Base-by-base conservation (phyloP, 2,888 invertebrate species). In the Epinotia bilunana region DNA sequence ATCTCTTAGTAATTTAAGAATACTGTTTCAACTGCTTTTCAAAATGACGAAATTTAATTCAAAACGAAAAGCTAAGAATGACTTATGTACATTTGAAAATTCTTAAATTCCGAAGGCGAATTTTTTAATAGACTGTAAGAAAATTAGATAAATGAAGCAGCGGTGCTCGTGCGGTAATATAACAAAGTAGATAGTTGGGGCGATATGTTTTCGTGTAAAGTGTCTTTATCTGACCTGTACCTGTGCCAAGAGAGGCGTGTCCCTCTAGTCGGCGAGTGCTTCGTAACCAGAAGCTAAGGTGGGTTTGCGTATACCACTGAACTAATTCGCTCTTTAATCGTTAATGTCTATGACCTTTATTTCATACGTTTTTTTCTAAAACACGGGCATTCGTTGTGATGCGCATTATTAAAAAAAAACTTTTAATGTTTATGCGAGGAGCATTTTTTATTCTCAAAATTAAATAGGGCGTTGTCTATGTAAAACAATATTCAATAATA, bases 191-290 rank as follows among this genome's bases (percentile, higher is more conserved):
- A 65, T 71, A 67, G 71, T 62, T 61, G 12, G 20, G 28, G 67
- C 71, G 74, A 63, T 73, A 71, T 75, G 75, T 75, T 75, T 75
- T 75, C 75, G 75, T 72, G 72, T 75, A 75, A 65, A 75, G 72
- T 72, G 71, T 67, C 71, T 72, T 71, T 75, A 75, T 75, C 75
- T 67, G 33, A 28, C 53, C 55, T 3, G 65, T 74, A 70, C 67
- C 72, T 33, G 61, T 62, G 75, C 75, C 75, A 72, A 72, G 67
- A 62, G 60, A 67, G 75, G 75, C 75, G 75, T 65, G 57, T 53
- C 16, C 20, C 16, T 57, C 53, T 55, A 67, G 75, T 71, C 72
- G 61, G 71, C 71, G 65, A 28, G 55, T 61, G 46, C 43, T 67
- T 33, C 43, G 43, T 55, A 55, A 49, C 67, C 57, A 75, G 72